Base-by-base conservation (phyloP, 2,888 invertebrate genomes). In the Dilophus febrilis region DNA sequence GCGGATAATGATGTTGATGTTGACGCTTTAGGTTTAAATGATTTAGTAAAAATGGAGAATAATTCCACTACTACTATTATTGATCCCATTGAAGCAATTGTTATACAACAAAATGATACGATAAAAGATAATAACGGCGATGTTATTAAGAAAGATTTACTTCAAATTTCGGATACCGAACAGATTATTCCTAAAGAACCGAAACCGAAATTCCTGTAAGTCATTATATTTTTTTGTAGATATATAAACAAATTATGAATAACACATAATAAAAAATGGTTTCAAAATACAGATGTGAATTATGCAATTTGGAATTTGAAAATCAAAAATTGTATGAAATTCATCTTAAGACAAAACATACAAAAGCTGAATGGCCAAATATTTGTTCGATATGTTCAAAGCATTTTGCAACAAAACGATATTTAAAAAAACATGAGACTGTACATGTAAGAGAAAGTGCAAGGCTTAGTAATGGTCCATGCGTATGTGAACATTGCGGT, bases 401-500 rank as follows among this genome's bases (percentile, higher is more conserved):
- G 42, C 38, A 38, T 16, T 49, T 49, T 40, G 41, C 45, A 33
- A 46, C 46, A 2, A 38, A 44, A 16, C 44, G 40, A 30, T 42
- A 47, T 30, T 37, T 53, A 3, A 45, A 48, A 18, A 42, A 40
- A 1, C 57, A 57, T 33, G 45, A 44, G 26, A 35, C 38, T 8
- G 40, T 43, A 7, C 46, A 53, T 45, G 43, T 54, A 36, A 56
- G n/a, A n/a, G n/a, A n/a, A n/a, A n/a, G n/a, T n/a, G n/a, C n/a
- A n/a, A n/a, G 58, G 1, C 35, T 53, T 36, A 46, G 49, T 29
- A 49, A 50, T 13, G 37, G 63, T 39, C 65, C 65, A 2, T 67
- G 55, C 43, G 57, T 65, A 12, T 67, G 67, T 44, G 65, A 66
- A 42, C 56, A 59, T 40, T 67, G 67, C 46, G 65, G 65, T 1